Percentiles rank a stretch among this genome's conserved stretches.
These are phyloP conservation scores for Peromyscus melanophrys DNA, from an alignment of 2,797 vertebrate genomes.

Conservation along the genomic window DNA sequence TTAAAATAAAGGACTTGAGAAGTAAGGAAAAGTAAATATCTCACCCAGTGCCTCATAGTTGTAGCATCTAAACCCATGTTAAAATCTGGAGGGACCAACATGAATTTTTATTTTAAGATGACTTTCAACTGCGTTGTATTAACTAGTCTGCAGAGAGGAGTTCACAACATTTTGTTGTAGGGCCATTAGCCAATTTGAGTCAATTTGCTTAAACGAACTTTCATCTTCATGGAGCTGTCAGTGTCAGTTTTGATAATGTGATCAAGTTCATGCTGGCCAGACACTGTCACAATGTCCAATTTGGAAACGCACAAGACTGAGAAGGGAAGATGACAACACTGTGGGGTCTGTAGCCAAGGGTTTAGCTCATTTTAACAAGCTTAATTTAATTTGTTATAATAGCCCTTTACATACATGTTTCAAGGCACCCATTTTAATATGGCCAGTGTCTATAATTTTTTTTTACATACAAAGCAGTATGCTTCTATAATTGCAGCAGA, in stretches of 20 bases:
- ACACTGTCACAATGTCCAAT: conserved; percentile 40
- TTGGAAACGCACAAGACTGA: neutral
- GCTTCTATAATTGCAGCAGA: conserved; percentile 19
- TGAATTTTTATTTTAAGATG: neutral
- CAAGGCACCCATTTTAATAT: neutral
- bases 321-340: conserved; percentile 17
- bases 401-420: conserved; percentile 34
- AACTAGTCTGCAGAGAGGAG: neutral
- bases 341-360: neutral
- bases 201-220: conserved; percentile 45
- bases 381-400: conserved; percentile 54
- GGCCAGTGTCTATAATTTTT: conserved; percentile 30
- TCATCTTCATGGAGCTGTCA: conserved; percentile 33
- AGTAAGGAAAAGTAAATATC: neutral
- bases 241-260: conserved; percentile 38
- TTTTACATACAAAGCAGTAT: conserved; percentile 19
- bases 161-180: conserved; percentile 22
- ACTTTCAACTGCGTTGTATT: neutral
- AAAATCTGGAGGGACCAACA: neutral
- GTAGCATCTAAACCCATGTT: neutral
- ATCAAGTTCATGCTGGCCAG: conserved; percentile 44
- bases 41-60: neutral
- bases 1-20: neutral
- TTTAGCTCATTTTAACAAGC: conserved; percentile 68
- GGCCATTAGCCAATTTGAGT: conserved; percentile 13